Evolutionary conservation across 2,888 invertebrate genomes (phyloP).

Genomic region (Xylota sylvarum): DNA sequence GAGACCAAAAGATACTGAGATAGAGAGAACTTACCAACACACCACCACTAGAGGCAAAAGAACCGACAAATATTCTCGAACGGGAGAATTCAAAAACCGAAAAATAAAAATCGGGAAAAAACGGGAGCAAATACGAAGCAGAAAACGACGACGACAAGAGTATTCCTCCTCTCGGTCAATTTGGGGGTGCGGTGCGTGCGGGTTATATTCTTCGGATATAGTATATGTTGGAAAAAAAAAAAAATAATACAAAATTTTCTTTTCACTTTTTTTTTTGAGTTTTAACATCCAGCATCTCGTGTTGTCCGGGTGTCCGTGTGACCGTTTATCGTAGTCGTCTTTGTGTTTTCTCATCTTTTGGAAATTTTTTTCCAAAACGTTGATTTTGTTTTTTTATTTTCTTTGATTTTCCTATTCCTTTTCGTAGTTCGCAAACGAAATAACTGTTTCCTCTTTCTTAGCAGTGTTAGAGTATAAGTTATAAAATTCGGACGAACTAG

Average conservation of each 20-base stretch:
- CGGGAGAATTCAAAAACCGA: conserved; percentile 4
- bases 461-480: conserved; percentile 41
- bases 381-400: neutral
- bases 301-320: neutral
- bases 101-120: conserved; percentile 33
- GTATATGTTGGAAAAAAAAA: no score
- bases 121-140: conserved; percentile 40
- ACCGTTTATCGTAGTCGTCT: neutral
- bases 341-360: neutral
- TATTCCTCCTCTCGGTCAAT: conserved; percentile 54
- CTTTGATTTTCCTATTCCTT: neutral
- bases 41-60: conserved; percentile 36
- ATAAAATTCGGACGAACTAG: conserved; percentile 55
- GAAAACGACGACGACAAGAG: conserved; percentile 43
- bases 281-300: neutral
- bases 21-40: conserved; percentile 10
- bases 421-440: conserved; percentile 6
- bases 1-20: neutral
- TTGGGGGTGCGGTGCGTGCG: conserved; percentile 68
- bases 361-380: neutral
- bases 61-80: conserved; percentile 35
- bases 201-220: conserved; percentile 37
- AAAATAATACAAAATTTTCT: conserved; percentile 2
- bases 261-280: neutral
- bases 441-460: conserved; percentile 1